Percentiles rank a stretch among this genome's conserved stretches.
phyloP scores from a whole-genome alignment of 2,113 vertebrate species.

The Spea bombifrons region DNA sequence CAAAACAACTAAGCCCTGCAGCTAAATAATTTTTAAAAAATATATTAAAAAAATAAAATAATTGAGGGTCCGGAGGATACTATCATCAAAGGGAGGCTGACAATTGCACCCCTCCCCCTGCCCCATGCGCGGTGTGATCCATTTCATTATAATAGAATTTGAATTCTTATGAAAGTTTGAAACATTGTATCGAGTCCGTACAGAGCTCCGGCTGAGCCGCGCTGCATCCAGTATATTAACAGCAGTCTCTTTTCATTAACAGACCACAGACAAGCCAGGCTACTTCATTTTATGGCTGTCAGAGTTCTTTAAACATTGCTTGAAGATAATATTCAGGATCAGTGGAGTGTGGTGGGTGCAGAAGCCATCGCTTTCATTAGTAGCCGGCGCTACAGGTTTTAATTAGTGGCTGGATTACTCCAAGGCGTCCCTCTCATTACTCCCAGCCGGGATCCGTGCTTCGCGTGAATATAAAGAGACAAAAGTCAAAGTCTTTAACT shows the following conservation, averaged over 20 bases:
- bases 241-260: background rate
- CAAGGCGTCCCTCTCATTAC: background rate
- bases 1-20: no score
- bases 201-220: no score
- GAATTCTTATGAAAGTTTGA: no score
- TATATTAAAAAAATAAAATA: no score
- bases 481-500: no score
- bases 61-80: no score
- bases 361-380: background rate
- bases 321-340: background rate
- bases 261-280: background rate
- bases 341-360: background rate
- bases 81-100: no score
- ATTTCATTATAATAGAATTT: no score
- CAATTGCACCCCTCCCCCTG: no score
- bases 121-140: no score
- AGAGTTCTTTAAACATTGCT: background rate
- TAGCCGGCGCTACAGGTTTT: background rate
- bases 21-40: no score
- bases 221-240: background rate
- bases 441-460: background rate
- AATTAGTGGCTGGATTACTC: constrained; percentile 6
- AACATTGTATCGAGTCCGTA: no score
- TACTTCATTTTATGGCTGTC: background rate
- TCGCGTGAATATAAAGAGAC: background rate